A percentile compares a stretch with the other conserved stretches of the same genome.
Evolutionary conservation across 2,797 vertebrate genomes (phyloP).

Genomic region (Glyptemys insculpta): DNA sequence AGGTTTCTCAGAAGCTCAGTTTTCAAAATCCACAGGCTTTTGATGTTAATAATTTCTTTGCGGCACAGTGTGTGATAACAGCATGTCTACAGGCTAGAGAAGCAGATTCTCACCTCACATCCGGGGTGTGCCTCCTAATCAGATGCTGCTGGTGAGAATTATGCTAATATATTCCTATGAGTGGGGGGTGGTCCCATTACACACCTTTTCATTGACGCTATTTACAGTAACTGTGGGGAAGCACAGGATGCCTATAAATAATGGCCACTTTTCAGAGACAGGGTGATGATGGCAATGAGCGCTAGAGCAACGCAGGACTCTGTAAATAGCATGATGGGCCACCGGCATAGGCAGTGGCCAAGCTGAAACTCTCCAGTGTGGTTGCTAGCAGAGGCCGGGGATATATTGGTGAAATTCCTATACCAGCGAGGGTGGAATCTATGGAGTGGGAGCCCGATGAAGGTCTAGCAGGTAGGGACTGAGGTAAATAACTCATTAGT

Average conservation of each 20-base stretch:
- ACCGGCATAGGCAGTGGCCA: background rate
- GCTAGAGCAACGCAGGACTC: background rate
- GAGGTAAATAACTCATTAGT: background rate
- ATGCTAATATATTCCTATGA: background rate
- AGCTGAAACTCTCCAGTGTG: background rate
- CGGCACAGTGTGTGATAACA: background rate
- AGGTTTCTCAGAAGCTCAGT: conserved; percentile 2
- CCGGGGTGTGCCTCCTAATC: conserved; percentile 1
- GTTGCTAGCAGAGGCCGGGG: background rate
- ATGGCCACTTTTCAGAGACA: background rate
- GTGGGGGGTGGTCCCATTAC: background rate
- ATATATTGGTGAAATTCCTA: background rate
- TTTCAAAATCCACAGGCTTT: background rate
- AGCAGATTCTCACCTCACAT: conserved; percentile 11
- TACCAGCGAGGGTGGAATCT: background rate
- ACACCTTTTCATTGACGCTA: background rate
- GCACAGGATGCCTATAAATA: background rate
- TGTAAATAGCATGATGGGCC: accelerated
- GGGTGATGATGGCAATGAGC: background rate
- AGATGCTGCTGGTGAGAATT: conserved; percentile 20
- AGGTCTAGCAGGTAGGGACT: background rate
- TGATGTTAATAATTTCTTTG: background rate
- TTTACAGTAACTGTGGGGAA: background rate
- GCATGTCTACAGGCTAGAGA: background rate
- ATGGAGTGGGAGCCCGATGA: background rate